Percentiles rank a stretch among this genome's conserved stretches.
phyloP scores from a whole-genome alignment of 1,140 invertebrate species.

The Drosophila micromelanica region DNA sequence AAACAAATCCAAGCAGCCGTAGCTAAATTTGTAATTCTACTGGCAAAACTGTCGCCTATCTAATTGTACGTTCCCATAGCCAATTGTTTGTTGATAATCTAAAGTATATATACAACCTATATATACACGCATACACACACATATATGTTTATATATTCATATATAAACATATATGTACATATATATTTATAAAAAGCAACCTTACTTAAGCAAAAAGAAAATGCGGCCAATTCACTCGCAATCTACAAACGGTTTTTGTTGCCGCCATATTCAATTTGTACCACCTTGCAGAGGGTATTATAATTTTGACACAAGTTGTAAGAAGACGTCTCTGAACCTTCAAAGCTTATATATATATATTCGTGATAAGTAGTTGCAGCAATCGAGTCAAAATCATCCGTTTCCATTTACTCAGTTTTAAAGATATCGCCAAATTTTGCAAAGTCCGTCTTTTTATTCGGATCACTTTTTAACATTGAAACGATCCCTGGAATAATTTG shows the following conservation, averaged over 20 bases:
- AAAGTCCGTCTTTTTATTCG: no score
- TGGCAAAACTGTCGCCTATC: conserved; percentile 30
- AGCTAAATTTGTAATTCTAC: conserved; percentile 32
- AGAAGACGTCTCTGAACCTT: no score
- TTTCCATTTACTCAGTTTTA: no score
- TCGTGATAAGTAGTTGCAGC: no score
- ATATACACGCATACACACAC: conserved; percentile 6
- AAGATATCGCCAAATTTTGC: no score
- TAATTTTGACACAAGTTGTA: neutral
- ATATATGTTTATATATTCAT: conserved; percentile 12
- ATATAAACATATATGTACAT: conserved; percentile 28
- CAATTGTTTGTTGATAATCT: conserved; percentile 52
- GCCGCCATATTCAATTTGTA: conserved; percentile 25
- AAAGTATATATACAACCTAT: conserved; percentile 19
- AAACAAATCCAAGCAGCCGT: conserved; percentile 32
- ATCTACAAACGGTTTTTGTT: conserved; percentile 16
- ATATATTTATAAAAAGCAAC: conserved; percentile 24
- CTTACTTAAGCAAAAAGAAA: conserved; percentile 37
- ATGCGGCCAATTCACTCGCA: conserved; percentile 17
- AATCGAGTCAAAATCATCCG: no score
- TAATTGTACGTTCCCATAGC: conserved; percentile 54
- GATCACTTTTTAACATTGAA: no score
- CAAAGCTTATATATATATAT: no score
- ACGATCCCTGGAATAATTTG: no score
- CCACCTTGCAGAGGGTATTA: neutral